Evolutionary conservation across 2,797 vertebrate genomes (phyloP).

Genomic region (Momotus momota): DNA sequence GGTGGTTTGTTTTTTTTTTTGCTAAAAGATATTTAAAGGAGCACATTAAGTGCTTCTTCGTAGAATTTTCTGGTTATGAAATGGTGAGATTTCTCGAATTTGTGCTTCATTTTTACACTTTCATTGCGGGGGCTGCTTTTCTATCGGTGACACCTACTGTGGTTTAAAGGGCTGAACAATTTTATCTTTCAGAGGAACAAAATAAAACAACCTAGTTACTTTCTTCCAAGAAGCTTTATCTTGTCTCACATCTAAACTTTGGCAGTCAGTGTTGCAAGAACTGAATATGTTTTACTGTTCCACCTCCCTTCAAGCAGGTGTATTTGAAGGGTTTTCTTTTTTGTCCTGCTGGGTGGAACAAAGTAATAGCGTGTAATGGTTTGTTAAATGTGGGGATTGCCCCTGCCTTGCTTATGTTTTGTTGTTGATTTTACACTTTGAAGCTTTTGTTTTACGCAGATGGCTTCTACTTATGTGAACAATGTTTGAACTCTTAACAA

Average conservation of each 20-base stretch:
- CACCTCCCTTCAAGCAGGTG: background rate
- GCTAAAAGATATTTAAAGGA: background rate
- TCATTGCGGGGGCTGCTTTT: background rate
- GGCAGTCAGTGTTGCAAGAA: background rate
- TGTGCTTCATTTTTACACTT: background rate
- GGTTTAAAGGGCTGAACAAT: background rate
- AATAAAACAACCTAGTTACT: background rate
- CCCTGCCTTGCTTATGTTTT: background rate
- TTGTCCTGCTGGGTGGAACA: background rate
- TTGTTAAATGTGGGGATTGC: background rate
- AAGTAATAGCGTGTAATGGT: background rate
- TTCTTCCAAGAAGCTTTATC: background rate
- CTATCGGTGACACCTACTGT: fast-evolving
- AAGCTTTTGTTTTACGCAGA: background rate
- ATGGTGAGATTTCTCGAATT: background rate
- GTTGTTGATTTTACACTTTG: background rate
- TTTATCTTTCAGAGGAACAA: background rate
- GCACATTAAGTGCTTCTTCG: background rate
- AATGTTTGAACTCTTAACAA: background rate
- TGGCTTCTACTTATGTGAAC: background rate
- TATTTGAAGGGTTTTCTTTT: background rate
- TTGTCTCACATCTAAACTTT: background rate
- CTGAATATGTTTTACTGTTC: background rate
- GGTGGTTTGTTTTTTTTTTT: background rate
- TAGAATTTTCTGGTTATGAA: background rate